A percentile compares a stretch with the other conserved stretches of the same genome.
phyloP scores from a whole-genome alignment of 1,140 invertebrate species.

The Papilio xuthus region DNA sequence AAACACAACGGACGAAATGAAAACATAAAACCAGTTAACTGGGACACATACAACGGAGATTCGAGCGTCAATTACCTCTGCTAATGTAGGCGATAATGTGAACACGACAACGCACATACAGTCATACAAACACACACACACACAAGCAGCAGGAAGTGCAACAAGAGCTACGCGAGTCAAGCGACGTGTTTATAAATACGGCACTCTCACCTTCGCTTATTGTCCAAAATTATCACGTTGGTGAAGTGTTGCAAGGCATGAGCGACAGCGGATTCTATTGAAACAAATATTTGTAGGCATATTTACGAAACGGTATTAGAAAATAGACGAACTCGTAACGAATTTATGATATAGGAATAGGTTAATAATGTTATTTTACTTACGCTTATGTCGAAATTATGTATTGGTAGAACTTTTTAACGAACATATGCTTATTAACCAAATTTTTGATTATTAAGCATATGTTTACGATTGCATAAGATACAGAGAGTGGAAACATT shows the following conservation, averaged over 20 bases:
- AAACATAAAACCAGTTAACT: constrained; percentile 30
- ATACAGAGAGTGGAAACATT: too few species aligned
- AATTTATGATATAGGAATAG: not conserved
- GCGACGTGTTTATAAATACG: constrained; percentile 68
- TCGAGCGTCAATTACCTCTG: constrained; percentile 3
- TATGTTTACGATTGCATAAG: too few species aligned
- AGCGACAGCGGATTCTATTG: constrained; percentile 34
- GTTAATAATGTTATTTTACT: constrained; percentile 2
- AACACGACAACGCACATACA: constrained; percentile 37
- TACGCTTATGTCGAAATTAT: not conserved
- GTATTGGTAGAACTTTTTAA: not conserved
- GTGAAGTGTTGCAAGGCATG: constrained; percentile 34
- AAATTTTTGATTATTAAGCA: too few species aligned
- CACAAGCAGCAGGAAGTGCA: constrained; percentile 56
- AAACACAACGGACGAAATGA: constrained; percentile 10
- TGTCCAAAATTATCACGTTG: constrained; percentile 67
- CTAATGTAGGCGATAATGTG: constrained; percentile 27
- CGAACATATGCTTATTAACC: too few species aligned
- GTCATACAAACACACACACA: constrained; percentile 30
- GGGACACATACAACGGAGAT: constrained; percentile 8
- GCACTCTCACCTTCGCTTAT: constrained; percentile 66
- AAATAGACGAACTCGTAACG: not conserved
- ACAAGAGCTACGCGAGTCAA: constrained; percentile 50
- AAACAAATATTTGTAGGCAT: not conserved
- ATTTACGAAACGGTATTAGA: not conserved